These are phyloP conservation scores for Melanostoma scalare DNA, from an alignment of 2,888 invertebrate genomes.

Conservation along the genomic window DNA sequence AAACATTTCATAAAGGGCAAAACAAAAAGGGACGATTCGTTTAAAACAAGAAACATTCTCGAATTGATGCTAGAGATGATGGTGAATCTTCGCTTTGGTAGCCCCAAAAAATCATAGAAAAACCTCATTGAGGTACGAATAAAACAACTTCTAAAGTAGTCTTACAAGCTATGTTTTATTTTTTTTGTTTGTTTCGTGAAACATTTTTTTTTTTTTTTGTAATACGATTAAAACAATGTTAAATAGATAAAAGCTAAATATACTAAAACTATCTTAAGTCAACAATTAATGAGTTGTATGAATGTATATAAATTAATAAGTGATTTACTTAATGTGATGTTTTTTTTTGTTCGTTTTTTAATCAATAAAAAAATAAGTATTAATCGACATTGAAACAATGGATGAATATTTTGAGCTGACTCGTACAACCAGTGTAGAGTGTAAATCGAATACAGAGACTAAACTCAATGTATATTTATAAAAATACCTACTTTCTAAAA, in stretches of 20 bases:
- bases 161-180: conserved; percentile 65
- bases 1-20: neutral
- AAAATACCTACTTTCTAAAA: conserved; percentile 42
- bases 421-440: conserved; percentile 46
- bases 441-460: conserved; percentile 9
- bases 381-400: conserved; percentile 9
- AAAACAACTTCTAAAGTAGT: conserved; percentile 11
- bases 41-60: conserved; percentile 66
- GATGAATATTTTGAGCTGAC: neutral
- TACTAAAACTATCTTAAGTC: conserved; percentile 46
- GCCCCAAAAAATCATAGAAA: neutral
- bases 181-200: conserved; percentile 52
- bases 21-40: conserved; percentile 2
- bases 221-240: conserved; percentile 52
- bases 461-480: conserved; percentile 52
- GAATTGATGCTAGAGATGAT: conserved; percentile 74
- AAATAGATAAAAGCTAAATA: conserved; percentile 61
- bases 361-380: conserved; percentile 45
- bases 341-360: neutral
- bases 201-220: conserved; percentile 56
- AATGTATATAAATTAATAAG: conserved; percentile 57
- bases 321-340: conserved; percentile 52
- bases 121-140: neutral
- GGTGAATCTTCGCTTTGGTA: conserved; percentile 71
- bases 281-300: conserved; percentile 23